These are phyloP conservation scores for Oopsacas minuta DNA, from an alignment of 37 sponge, comb jelly and placozoan genomes.

Conservation along the genomic window DNA sequence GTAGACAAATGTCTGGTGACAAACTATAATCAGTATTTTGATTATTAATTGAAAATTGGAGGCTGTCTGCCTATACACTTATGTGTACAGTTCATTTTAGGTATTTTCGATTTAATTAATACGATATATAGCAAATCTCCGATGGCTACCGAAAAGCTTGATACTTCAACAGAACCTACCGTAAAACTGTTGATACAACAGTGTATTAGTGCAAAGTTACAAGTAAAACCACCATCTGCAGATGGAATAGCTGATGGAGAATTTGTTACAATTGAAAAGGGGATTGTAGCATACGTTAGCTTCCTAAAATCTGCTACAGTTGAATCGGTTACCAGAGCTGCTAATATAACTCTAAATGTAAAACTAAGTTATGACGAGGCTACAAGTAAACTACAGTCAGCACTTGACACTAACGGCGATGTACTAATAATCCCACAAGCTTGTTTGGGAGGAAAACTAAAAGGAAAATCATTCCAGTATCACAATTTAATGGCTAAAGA, in stretches of 20 bases:
- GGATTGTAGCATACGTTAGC: slow-evolving; percentile 29
- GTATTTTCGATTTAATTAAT: no score
- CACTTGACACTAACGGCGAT: slow-evolving; percentile 20
- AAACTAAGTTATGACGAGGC: slow-evolving; percentile 24
- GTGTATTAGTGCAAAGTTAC: not conserved
- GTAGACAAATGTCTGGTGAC: no score
- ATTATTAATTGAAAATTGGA: no score
- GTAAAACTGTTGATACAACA: not conserved
- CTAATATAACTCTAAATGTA: not conserved
- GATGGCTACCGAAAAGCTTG: not conserved
- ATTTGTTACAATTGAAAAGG: slow-evolving; percentile 20
- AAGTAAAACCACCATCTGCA: not conserved
- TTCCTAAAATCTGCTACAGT: slow-evolving; percentile 21
- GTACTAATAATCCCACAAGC: slow-evolving; percentile 31
- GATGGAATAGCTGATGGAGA: not conserved
- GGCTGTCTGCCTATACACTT: no score
- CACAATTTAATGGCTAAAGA: slow-evolving; percentile 25
- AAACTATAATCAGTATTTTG: no score
- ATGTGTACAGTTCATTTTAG: no score
- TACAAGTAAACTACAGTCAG: slow-evolving; percentile 15
- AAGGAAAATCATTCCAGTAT: slow-evolving; percentile 34
- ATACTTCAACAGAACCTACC: not conserved
- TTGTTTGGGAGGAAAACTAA: slow-evolving; percentile 27
- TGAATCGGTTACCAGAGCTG: slow-evolving; percentile 10
- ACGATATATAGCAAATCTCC: no score